Evolutionary conservation across 2,113 vertebrate species (phyloP).

Genomic region (Hyperopisus bebe): DNA sequence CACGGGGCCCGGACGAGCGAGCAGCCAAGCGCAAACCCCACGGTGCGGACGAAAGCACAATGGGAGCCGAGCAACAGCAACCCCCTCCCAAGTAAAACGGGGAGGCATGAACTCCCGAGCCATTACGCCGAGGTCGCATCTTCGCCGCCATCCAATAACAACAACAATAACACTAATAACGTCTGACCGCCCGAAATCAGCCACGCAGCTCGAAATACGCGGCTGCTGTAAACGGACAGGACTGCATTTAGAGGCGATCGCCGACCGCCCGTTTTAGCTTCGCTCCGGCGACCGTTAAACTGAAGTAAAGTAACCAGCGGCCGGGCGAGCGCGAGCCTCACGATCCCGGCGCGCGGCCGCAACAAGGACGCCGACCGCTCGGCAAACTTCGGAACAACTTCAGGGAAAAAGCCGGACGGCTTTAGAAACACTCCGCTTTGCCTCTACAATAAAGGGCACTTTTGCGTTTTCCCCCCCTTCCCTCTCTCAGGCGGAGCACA

Average conservation of each 20-base stretch:
- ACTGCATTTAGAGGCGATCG: not conserved
- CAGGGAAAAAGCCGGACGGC: not conserved
- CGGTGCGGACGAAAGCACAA: not conserved
- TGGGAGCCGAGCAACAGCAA: not conserved
- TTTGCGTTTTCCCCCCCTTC: not conserved
- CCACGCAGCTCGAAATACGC: not conserved
- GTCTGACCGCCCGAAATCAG: not conserved
- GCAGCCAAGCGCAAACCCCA: not conserved
- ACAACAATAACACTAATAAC: not conserved
- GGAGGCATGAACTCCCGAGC: not conserved
- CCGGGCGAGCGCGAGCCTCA: not conserved
- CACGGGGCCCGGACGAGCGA: not conserved
- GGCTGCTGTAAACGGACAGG: not conserved
- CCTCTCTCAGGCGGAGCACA: conserved; percentile 6
- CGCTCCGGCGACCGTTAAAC: not conserved
- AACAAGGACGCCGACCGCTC: not conserved
- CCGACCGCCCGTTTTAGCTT: not conserved
- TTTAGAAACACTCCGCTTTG: not conserved
- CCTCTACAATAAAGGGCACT: not conserved
- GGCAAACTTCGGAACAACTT: conserved; percentile 6
- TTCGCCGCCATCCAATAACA: not conserved
- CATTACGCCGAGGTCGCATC: not conserved
- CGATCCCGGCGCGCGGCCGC: not conserved
- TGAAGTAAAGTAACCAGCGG: not conserved
- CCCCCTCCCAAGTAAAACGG: not conserved